These are phyloP conservation scores for Drosophila sulfurigaster DNA, from an alignment of 1,140 invertebrate genomes.

Conservation along the genomic window DNA sequence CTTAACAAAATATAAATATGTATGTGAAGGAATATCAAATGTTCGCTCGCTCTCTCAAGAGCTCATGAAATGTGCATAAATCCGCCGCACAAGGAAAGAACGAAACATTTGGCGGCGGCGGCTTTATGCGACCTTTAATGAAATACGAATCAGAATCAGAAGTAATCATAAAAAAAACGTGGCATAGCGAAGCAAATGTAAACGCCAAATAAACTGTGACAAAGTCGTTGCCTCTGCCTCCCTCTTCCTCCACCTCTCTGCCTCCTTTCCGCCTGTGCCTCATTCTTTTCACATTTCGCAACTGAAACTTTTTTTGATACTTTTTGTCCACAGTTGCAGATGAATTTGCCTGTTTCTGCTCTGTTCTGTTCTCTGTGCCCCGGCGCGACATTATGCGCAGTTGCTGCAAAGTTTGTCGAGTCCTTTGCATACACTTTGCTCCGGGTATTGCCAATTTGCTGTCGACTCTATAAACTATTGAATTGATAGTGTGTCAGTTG, in stretches of 20 bases:
- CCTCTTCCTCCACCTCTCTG: constrained; percentile 11
- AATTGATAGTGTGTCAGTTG: background rate
- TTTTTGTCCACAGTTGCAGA: constrained; percentile 74
- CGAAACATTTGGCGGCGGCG: constrained; percentile 56
- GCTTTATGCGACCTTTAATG: constrained; percentile 61
- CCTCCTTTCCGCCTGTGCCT: background rate
- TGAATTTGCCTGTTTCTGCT: constrained; percentile 72
- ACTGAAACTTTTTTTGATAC: constrained; percentile 63
- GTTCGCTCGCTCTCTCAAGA: constrained; percentile 13
- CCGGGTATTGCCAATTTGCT: background rate
- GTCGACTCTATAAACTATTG: background rate
- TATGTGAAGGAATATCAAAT: too few species aligned
- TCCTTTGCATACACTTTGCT: constrained; percentile 20
- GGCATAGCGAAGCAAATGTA: constrained; percentile 59
- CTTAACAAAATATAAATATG: constrained; percentile 9
- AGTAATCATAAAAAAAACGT: constrained; percentile 66
- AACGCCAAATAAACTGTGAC: constrained; percentile 73
- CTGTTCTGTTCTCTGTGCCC: constrained; percentile 15
- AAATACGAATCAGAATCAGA: constrained; percentile 78
- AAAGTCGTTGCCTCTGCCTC: constrained; percentile 21
- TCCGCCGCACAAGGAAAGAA: constrained; percentile 33
- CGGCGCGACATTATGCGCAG: constrained; percentile 70
- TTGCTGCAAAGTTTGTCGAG: constrained; percentile 64
- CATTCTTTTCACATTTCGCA: constrained; percentile 78
- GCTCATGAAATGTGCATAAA: constrained; percentile 74